Evolutionary conservation across 2,797 vertebrate species (phyloP).

Genomic region (Phylloscopus collybita): DNA sequence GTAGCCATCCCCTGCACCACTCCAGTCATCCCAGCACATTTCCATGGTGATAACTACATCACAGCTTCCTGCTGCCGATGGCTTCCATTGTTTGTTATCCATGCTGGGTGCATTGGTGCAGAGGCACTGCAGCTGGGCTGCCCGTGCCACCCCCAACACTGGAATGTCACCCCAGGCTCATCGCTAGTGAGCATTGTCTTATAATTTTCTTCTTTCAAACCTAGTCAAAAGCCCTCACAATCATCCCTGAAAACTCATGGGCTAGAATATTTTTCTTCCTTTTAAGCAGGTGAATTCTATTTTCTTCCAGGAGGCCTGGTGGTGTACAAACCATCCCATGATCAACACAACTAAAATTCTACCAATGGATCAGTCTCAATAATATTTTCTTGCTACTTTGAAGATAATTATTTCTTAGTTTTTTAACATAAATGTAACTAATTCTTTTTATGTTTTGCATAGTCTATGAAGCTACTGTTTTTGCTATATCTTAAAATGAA

Average conservation of each 20-base stretch:
- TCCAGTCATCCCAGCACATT: not conserved
- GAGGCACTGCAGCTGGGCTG: not conserved
- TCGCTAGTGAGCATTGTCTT: too few relatives aligned
- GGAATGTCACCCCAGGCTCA: accelerated
- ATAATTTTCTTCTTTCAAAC: not conserved
- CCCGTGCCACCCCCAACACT: accelerated
- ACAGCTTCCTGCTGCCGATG: not conserved
- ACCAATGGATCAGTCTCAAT: not conserved
- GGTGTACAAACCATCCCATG: too few relatives aligned
- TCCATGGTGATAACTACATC: too few relatives aligned
- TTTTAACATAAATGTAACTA: not conserved
- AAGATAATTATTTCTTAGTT: not conserved
- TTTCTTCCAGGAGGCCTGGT: not conserved
- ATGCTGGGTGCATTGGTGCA: not conserved
- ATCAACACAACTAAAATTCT: not conserved
- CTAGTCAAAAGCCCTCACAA: not conserved
- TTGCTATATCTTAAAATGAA: not conserved
- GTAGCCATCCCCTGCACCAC: not conserved
- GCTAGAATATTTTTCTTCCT: not conserved
- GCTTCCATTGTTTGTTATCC: not conserved
- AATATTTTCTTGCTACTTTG: not conserved
- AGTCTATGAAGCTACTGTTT: not conserved
- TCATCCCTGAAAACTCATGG: not conserved
- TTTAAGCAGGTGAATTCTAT: not conserved
- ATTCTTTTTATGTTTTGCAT: not conserved